Base-by-base conservation (phyloP, 2,113 vertebrate species). In the Tragelaphus imberbis region DNA sequence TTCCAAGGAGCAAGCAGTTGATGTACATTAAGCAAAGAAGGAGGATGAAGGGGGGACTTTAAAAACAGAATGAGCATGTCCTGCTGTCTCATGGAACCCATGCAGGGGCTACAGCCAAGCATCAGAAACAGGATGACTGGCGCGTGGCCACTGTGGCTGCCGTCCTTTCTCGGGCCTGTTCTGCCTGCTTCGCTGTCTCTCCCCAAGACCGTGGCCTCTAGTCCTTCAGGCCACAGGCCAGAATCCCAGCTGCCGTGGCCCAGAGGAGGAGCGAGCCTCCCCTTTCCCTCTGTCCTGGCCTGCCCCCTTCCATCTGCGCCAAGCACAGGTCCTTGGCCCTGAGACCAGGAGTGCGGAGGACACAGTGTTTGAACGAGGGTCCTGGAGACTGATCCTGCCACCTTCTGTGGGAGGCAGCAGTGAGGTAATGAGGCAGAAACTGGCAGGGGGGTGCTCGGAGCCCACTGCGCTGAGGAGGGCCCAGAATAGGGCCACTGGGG, bases 381-480 rank as follows among this genome's bases (percentile, higher is more conserved):
- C 44, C 56, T 9, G 6, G 49, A 55, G 58, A n/a, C 59, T 13
- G 3, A 2, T 65, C 47, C n/a, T 4, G 2, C 28, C 25, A 0
- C 47, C 68, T 49, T 61, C 27, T 1, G 10, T 7, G 2, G 28
- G 47, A 40, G 55, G 86, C n/a, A 21, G 36, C 23, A 59, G 25
- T n/a, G 44, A 47, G 53, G 21, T 88, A 33, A 30, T 19, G 47
- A 55, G 28, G 53, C 55, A 36, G 88, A 44, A 47, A 84, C 11
- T 28, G 25, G 40, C 17, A 51, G 59, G 6, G 30, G 19, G 13
- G 28, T 30, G 30, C 49, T 0, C 3, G 13, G 25, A 44, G 53
- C 16, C 80, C 51, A 16, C 61, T 3, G 2, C 21, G 28, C 15
- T 1, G 40, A 14, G 51, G 28, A 88, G 63, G 44, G 4, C 28